These are phyloP conservation scores for Pteria penguin DNA, from an alignment of 2,888 invertebrate genomes.

Conservation along the genomic window DNA sequence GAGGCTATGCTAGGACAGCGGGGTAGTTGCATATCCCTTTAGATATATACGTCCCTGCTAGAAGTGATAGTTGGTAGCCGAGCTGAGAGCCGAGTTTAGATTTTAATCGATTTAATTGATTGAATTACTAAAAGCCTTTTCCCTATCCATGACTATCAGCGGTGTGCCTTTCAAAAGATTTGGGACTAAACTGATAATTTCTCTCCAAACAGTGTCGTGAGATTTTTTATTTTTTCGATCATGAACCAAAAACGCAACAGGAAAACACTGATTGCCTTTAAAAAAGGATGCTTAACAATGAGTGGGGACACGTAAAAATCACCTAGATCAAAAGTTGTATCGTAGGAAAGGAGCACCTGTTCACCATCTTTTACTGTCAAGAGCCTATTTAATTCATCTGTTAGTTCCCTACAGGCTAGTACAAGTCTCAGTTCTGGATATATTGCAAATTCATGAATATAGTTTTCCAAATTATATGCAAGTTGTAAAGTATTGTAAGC, in stretches of 20 bases:
- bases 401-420: conserved; percentile 5
- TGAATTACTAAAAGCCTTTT: conserved; percentile 4
- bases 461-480: conserved; percentile 7
- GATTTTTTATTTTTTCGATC: conserved; percentile 13
- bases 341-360: conserved; percentile 1
- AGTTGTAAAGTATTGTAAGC: conserved; percentile 11
- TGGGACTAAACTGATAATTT: background rate
- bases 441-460: conserved; percentile 12
- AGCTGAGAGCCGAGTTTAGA: too few species aligned
- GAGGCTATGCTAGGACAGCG: too few species aligned
- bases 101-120: too few species aligned
- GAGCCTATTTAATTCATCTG: conserved; percentile 10
- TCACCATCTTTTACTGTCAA: conserved; percentile 3
- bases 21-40: too few species aligned
- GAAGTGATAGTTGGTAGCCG: too few species aligned
- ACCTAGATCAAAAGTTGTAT: conserved; percentile 16
- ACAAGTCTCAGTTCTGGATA: conserved; percentile 15
- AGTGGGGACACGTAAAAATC: conserved; percentile 23
- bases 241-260: conserved; percentile 19
- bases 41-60: too few species aligned
- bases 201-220: conserved; percentile 14
- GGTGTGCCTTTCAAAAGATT: background rate
- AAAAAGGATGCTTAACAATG: conserved; percentile 18
- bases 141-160: conserved; percentile 14
- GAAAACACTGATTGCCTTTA: conserved; percentile 9